Evolutionary conservation across 2,113 vertebrate species (phyloP).

Genomic region (Tapirus terrestris): DNA sequence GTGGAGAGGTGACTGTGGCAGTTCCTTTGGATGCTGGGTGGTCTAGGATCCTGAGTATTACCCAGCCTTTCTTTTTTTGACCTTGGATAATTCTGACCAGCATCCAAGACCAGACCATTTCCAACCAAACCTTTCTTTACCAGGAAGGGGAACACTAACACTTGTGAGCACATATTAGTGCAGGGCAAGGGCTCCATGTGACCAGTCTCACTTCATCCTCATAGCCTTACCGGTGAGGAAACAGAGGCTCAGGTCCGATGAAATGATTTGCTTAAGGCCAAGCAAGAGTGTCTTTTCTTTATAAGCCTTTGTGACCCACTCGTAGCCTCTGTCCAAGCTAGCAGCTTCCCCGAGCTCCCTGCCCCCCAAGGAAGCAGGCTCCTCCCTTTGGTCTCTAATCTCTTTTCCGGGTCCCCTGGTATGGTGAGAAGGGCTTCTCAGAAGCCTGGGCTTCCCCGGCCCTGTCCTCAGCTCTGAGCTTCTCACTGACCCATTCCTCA

Average conservation of each 20-base stretch:
- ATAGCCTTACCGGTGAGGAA: too few relatives aligned
- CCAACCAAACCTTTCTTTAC: background rate
- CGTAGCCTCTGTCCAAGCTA: background rate
- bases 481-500: background rate
- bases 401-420: background rate
- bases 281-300: background rate
- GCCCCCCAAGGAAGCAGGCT: background rate
- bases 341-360: background rate
- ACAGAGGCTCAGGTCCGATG: background rate
- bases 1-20: background rate
- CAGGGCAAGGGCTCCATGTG: background rate
- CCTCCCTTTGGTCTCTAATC: background rate
- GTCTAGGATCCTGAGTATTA: background rate
- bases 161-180: background rate
- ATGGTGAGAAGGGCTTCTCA: background rate
- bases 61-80: background rate
- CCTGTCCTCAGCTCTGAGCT: background rate
- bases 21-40: background rate
- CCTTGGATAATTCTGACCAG: background rate
- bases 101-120: background rate
- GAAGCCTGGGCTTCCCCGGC: background rate
- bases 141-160: background rate
- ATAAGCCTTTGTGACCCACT: background rate
- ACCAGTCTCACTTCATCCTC: background rate
- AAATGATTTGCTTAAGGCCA: background rate